A percentile compares a stretch with the other conserved stretches of the same genome.
Evolutionary conservation across 2,888 invertebrate genomes (phyloP).

Genomic region (Stenolophus ochropezus): DNA sequence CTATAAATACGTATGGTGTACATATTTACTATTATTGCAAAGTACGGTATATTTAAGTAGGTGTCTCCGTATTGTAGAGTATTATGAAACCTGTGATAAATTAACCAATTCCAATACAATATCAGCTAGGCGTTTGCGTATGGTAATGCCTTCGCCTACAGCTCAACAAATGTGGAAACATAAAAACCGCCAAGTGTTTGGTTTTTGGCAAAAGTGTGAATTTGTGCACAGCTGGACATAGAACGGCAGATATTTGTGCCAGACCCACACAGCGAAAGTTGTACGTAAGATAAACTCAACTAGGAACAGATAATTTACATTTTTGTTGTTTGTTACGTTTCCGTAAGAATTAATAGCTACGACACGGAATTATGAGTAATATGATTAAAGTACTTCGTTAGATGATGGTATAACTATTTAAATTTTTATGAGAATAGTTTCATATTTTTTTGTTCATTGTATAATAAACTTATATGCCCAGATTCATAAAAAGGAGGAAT

Average conservation of each 20-base stretch:
- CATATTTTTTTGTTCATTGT: no score
- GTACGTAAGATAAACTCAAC: background rate
- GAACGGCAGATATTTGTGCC: constrained; percentile 7
- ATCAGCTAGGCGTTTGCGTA: constrained; percentile 9
- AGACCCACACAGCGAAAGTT: constrained; percentile 13
- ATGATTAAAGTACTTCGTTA: no score
- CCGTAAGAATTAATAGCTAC: no score
- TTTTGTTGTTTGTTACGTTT: background rate
- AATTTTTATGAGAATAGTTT: no score
- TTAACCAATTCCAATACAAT: constrained; percentile 16
- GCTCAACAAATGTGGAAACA: background rate
- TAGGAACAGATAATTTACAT: background rate
- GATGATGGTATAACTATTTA: no score
- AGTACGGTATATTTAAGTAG: no score
- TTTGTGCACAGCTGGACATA: constrained; percentile 23
- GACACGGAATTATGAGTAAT: no score
- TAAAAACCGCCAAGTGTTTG: background rate
- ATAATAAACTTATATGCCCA: no score
- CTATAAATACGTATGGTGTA: no score
- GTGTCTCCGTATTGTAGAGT: background rate
- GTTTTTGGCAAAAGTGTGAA: background rate
- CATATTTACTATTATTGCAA: no score
- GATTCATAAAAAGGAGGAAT: no score
- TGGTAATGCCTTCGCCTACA: constrained; percentile 25
- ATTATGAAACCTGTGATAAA: constrained; percentile 16